Conservation (phyloP, 2,113 vertebrate genomes). For the Micromys minutus region DNA sequence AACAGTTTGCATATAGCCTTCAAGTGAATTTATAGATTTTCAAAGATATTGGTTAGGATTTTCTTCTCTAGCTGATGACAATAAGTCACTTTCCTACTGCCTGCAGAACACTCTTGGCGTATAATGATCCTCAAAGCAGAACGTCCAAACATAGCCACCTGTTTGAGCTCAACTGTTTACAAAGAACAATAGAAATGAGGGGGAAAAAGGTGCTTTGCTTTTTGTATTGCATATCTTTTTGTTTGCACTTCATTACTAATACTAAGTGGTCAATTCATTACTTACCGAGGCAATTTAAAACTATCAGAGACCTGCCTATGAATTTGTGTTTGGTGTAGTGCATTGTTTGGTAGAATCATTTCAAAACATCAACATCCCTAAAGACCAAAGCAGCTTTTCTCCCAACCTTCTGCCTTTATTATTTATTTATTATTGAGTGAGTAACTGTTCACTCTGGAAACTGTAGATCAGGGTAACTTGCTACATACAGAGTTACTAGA, state of each 20-base stretch:
- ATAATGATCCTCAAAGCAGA: neutral
- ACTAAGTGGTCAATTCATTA: neutral
- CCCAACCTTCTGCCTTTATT: neutral
- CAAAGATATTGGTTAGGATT: neutral
- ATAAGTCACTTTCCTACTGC: neutral
- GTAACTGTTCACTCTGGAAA: conserved; percentile 45
- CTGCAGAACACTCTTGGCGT: neutral
- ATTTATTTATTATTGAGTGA: neutral
- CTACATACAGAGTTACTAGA: neutral
- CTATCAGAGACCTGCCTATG: neutral
- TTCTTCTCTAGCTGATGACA: neutral
- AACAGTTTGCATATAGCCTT: neutral
- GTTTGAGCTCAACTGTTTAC: neutral
- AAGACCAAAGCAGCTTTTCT: conserved; percentile 36
- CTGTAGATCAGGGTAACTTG: conserved; percentile 51
- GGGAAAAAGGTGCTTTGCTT: neutral
- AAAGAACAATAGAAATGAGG: neutral
- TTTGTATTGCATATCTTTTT: neutral
- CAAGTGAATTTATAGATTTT: neutral
- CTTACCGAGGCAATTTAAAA: neutral
- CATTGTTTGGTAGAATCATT: conserved; percentile 51
- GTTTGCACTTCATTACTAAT: neutral
- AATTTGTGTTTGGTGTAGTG: neutral
- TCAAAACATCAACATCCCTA: neutral
- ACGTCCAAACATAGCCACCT: neutral